phyloP scores from a whole-genome alignment of 2,888 invertebrate genomes.

The Apamea sordens region DNA sequence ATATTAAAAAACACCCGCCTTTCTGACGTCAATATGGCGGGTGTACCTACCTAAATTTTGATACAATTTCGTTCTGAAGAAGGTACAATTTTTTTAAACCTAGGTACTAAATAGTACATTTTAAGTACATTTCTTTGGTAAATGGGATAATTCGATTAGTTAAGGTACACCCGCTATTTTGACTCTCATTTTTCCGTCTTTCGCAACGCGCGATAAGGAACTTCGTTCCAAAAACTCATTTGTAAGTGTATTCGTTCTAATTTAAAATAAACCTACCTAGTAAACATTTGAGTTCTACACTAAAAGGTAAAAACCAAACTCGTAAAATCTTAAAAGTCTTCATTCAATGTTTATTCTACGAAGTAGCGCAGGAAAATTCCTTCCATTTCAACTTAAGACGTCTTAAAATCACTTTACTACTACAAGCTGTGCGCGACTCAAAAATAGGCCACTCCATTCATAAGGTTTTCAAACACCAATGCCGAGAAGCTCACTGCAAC shows the following conservation, averaged over 20 bases:
- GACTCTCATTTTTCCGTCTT: no score
- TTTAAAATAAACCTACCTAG: not conserved
- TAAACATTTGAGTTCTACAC: not conserved
- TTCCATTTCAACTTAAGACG: constrained; percentile 37
- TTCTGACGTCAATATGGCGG: no score
- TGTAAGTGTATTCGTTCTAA: not conserved
- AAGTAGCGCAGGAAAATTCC: constrained; percentile 14
- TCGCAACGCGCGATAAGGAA: no score
- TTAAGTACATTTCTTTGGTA: no score
- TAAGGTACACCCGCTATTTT: no score
- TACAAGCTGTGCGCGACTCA: constrained; percentile 15
- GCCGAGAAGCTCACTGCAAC: constrained; percentile 32
- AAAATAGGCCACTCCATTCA: constrained; percentile 57
- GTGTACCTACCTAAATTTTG: no score
- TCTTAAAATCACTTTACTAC: constrained; percentile 45
- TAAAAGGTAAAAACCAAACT: not conserved
- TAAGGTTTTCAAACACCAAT: constrained; percentile 47
- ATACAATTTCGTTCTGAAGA: no score
- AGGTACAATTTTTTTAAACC: no score
- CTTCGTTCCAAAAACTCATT: no score
- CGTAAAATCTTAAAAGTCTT: constrained; percentile 17
- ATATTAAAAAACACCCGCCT: no score
- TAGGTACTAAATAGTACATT: no score
- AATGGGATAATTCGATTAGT: no score
- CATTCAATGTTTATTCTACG: constrained; percentile 5